These are phyloP conservation scores for Epinephelus coioides DNA, from an alignment of 2,797 vertebrate genomes.

Conservation along the genomic window DNA sequence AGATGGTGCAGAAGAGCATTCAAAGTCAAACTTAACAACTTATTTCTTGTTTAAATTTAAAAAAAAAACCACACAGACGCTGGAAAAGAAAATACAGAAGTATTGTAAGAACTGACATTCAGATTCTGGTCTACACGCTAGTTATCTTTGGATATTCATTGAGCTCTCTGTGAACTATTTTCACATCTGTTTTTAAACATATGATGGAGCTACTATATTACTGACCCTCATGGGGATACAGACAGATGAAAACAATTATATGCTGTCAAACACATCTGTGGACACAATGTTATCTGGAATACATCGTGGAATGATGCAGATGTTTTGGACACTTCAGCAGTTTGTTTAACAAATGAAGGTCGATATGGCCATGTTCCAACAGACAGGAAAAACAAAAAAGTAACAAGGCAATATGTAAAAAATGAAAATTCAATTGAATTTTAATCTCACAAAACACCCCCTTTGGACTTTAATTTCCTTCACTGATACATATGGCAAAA, in stretches of 20 bases:
- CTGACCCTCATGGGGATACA: neutral
- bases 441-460: neutral
- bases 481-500: constrained; percentile 50
- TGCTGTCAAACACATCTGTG: constrained; percentile 2
- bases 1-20: constrained; percentile 23
- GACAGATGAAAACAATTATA: neutral
- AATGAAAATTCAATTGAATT: neutral
- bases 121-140: constrained; percentile 4
- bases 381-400: neutral
- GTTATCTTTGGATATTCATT: constrained; percentile 5
- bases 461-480: constrained; percentile 16
- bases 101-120: constrained; percentile 18
- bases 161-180: neutral
- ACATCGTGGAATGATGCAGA: constrained; percentile 24
- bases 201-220: neutral
- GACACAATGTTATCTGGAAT: constrained; percentile 9
- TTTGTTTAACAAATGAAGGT: constrained; percentile 20
- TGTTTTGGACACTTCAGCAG: constrained; percentile 1
- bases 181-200: neutral
- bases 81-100: neutral
- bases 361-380: constrained; percentile 9
- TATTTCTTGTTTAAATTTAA: constrained; percentile 11
- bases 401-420: constrained; percentile 22
- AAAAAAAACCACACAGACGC: neutral
- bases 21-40: constrained; percentile 18